Percentiles rank a stretch among this genome's conserved stretches.
Conservation (phyloP, 2,888 invertebrate genomes). For the Vesta saturnalis region DNA sequence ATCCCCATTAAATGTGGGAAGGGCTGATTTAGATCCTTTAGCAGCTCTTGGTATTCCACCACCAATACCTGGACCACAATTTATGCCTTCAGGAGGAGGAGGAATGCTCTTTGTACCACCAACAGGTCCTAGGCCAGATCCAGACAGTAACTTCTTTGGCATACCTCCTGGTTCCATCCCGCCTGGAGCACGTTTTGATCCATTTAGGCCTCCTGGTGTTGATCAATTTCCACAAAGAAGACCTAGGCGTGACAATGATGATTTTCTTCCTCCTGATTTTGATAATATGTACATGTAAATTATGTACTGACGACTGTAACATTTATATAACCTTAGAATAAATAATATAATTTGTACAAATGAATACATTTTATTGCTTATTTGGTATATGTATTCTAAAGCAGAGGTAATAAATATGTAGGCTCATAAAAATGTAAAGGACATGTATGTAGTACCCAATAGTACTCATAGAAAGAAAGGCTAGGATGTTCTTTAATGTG, state of each 20-base stretch:
- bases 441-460: too few relatives aligned
- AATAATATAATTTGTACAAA: too few relatives aligned
- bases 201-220: constrained; percentile 75
- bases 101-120: constrained; percentile 84
- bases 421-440: too few relatives aligned
- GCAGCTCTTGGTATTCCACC: constrained; percentile 54
- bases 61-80: constrained; percentile 37
- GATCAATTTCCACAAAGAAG: constrained; percentile 58
- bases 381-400: too few relatives aligned
- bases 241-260: constrained; percentile 74
- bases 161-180: constrained; percentile 68
- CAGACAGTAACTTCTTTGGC: constrained; percentile 46
- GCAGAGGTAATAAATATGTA: too few relatives aligned
- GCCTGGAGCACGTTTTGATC: constrained; percentile 87
- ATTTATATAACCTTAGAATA: not conserved
- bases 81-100: constrained; percentile 62
- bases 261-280: constrained; percentile 79
- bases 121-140: constrained; percentile 45
- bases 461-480: too few relatives aligned
- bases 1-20: constrained; percentile 67
- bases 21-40: constrained; percentile 83
- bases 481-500: too few relatives aligned
- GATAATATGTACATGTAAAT: constrained; percentile 81
- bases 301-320: not conserved
- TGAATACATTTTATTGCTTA: too few relatives aligned